phyloP scores from a whole-genome alignment of 2,113 vertebrate species.

The Oreochromis niloticus region DNA sequence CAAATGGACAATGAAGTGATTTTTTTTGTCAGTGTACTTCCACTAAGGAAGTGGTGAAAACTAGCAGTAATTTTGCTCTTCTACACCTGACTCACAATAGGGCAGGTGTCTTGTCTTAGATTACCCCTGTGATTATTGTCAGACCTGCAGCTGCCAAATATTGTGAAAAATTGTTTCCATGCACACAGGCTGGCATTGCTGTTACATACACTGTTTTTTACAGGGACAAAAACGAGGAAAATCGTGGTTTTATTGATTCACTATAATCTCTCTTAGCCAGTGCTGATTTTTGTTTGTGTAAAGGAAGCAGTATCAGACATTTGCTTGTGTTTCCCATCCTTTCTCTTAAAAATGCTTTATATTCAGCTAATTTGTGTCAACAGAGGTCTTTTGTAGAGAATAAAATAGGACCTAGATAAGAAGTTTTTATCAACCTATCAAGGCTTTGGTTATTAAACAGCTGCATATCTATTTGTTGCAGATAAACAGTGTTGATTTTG shows the following conservation, averaged over 20 bases:
- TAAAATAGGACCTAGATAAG: background rate
- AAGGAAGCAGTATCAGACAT: constrained; percentile 10
- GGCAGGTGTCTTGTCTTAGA: constrained; percentile 49
- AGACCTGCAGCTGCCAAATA: constrained; percentile 31
- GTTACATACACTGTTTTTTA: constrained; percentile 9
- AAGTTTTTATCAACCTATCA: background rate
- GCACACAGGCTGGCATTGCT: background rate
- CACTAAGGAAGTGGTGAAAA: background rate
- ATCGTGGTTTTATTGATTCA: background rate
- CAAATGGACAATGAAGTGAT: background rate
- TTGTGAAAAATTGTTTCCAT: background rate
- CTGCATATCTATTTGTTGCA: background rate
- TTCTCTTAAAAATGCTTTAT: background rate
- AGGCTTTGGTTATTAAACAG: background rate
- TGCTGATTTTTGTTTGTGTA: constrained; percentile 27
- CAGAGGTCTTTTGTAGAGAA: background rate
- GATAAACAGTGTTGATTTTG: background rate
- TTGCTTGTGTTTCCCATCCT: constrained; percentile 39
- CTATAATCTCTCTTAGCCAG: constrained; percentile 15
- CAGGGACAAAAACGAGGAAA: constrained; percentile 18
- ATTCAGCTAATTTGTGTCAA: background rate
- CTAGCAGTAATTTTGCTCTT: background rate
- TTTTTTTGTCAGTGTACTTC: background rate
- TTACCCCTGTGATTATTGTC: constrained; percentile 45
- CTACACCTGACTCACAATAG: constrained; percentile 21